These are phyloP conservation scores for Lerista edwardsae DNA, from an alignment of 2,797 vertebrate species.

Conservation along the genomic window DNA sequence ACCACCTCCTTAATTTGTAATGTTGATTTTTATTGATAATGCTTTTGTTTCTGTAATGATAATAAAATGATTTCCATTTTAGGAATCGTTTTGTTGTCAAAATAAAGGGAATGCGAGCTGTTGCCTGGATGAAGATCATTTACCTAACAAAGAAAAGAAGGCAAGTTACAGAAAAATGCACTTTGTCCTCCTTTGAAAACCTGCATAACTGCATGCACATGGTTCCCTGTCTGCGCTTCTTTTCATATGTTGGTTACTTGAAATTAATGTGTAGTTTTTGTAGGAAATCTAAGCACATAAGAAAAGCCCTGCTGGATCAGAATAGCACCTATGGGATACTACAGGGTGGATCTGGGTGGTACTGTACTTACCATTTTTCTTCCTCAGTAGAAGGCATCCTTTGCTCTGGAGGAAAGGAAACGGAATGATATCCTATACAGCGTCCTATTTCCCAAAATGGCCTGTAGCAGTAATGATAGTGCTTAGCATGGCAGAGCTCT, in stretches of 20 bases:
- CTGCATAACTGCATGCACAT: accelerated
- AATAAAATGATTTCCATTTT: constrained; percentile 47
- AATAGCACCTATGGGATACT: not conserved
- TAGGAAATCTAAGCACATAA: not conserved
- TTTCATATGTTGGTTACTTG: not conserved
- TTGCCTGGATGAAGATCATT: constrained; percentile 66
- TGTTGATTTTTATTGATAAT: not conserved
- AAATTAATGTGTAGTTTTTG: not conserved
- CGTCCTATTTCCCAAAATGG: too few relatives aligned
- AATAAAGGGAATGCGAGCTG: constrained; percentile 65
- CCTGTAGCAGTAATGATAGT: too few relatives aligned
- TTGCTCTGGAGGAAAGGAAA: too few relatives aligned
- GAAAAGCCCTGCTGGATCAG: not conserved
- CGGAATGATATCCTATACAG: too few relatives aligned
- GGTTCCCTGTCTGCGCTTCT: not conserved
- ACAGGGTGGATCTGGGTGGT: too few relatives aligned
- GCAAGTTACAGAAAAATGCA: constrained; percentile 57
- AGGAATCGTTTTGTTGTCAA: constrained; percentile 75
- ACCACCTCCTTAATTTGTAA: not conserved
- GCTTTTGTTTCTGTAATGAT: not conserved
- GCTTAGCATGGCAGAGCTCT: not conserved
- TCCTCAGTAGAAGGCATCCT: too few relatives aligned
- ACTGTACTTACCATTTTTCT: too few relatives aligned
- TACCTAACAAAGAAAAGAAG: constrained; percentile 43
- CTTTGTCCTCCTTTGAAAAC: not conserved